Base-by-base conservation (phyloP, 2,888 invertebrate species). In the Cataglyphis albicans region DNA sequence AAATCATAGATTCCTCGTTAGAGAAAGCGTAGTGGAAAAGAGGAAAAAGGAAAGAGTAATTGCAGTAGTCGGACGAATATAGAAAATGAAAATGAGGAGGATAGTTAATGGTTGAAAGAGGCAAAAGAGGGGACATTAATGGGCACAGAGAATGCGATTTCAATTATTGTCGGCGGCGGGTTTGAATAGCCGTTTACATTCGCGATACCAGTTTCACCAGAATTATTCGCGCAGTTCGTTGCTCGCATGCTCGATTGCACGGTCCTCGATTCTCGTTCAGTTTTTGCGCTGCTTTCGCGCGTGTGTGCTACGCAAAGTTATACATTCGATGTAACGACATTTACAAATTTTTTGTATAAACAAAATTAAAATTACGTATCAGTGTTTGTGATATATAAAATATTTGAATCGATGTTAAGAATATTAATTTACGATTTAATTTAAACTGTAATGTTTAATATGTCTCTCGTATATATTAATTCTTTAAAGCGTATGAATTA, bases 101-200 rank as follows among this genome's bases (percentile, higher is more conserved):
- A 65, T n/a, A 21, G 68, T 18, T 25, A 87, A 85, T 78, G 85
- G 80, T 63, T 48, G 83, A 61, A 48, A 70, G 52, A 65, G 75
- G 48, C 25, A 65, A 64, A 61, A 72, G 84, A 81, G 82, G 15
- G 85, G 76, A 86, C 88, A 92, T 92, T 92, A 92, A 89, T 89
- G 88, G 89, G 83, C 88, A 89, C 86, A 87, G 91, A 90, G 92
- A 92, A 92, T 92, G 92, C 89, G 92, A 91, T 92, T 92, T 91
- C 92, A 92, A 92, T 92, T 92, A 92, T 92, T 92, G 91, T 89
- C 87, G 86, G 87, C 83, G 75, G 84, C 85, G 86, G 82, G 73
- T 74, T 84, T 86, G 88, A 90, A 91, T 92, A 91, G 86, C 87
- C 85, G 91, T 90, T 92, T 92, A 90, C 90, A 91, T 91, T 91